A percentile compares a stretch with the other conserved stretches of the same genome.
These are phyloP conservation scores for Trichonephila clavipes DNA, from an alignment of 1,140 invertebrate genomes.

Conservation along the genomic window DNA sequence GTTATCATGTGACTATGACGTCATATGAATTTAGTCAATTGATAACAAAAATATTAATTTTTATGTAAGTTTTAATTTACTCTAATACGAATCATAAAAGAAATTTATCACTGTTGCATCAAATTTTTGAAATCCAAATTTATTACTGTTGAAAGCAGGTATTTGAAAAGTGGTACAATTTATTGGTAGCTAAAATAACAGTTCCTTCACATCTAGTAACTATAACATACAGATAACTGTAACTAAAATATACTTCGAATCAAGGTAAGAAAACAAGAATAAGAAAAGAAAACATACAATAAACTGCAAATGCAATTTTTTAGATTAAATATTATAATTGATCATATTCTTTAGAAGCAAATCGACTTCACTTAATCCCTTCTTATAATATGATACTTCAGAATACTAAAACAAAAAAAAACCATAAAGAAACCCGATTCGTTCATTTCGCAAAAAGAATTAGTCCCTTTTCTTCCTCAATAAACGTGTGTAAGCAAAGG, in stretches of 20 bases:
- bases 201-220: no score
- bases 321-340: not conserved
- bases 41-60: no score
- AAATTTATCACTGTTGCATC: no score
- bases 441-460: not conserved
- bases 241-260: not conserved
- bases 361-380: not conserved
- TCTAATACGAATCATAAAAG: no score
- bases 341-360: not conserved
- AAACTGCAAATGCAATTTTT: not conserved
- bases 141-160: no score
- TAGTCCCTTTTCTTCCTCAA: not conserved
- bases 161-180: no score
- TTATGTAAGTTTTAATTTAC: not conserved
- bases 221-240: not conserved
- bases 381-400: not conserved
- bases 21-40: no score
- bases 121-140: no score
- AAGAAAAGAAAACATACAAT: not conserved
- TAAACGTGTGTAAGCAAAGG: conserved; percentile 19
- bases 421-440: not conserved
- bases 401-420: not conserved
- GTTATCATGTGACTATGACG: no score
- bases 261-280: not conserved
- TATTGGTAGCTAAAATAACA: no score